Evolutionary conservation across 1,140 invertebrate species (phyloP).

Genomic region (Leptinotarsa undecemlineata): DNA sequence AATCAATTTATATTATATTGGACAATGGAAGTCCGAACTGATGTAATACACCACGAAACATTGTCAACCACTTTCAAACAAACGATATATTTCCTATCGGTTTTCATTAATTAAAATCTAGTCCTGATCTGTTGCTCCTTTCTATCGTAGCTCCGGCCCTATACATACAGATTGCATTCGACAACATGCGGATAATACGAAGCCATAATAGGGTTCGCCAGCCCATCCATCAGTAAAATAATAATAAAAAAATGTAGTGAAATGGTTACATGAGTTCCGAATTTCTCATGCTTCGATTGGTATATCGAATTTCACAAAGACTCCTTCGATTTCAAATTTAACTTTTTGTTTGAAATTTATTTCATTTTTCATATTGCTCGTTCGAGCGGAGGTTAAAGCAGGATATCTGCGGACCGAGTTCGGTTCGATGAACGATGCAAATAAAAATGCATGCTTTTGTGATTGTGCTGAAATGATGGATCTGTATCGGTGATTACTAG

Average conservation of each 20-base stretch:
- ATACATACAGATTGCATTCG: background rate
- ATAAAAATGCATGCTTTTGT: too few species aligned
- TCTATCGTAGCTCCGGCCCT: background rate
- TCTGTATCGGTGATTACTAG: too few species aligned
- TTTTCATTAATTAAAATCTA: too few species aligned
- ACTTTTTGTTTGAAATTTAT: constrained; percentile 23
- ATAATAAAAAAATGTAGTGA: constrained; percentile 26
- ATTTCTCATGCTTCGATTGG: constrained; percentile 18
- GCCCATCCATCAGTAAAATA: constrained; percentile 19
- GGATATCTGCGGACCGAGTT: constrained; percentile 13
- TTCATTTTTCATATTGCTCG: constrained; percentile 21
- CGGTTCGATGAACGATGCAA: too few species aligned
- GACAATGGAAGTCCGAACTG: too few species aligned
- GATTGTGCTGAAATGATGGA: too few species aligned
- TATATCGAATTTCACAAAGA: constrained; percentile 31
- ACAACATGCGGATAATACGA: constrained; percentile 29
- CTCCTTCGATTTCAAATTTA: constrained; percentile 27
- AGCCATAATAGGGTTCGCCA: constrained; percentile 27
- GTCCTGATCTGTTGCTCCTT: background rate
- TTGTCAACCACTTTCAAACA: too few species aligned
- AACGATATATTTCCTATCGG: too few species aligned
- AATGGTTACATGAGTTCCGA: constrained; percentile 28
- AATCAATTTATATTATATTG: too few species aligned
- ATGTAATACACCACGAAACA: too few species aligned
- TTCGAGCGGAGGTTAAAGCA: constrained; percentile 4